Conservation (phyloP, 1,140 invertebrate genomes). For the Ceratina japonica region DNA sequence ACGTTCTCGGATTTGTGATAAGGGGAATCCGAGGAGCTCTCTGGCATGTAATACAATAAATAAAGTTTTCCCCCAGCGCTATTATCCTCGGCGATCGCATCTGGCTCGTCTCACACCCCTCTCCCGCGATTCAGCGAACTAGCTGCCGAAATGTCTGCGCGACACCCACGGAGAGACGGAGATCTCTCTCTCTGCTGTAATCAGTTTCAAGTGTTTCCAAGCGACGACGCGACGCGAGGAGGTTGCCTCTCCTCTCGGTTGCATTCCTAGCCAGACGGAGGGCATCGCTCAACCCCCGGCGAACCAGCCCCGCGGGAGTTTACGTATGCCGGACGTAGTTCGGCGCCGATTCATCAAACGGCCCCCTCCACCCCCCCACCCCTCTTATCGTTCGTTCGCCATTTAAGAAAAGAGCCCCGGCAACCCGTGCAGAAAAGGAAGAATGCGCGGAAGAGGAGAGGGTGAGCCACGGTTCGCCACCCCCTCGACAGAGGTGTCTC, state of each 20-base stretch:
- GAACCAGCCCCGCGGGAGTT: constrained; percentile 33
- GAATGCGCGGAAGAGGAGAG: neutral
- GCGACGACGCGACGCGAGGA: neutral
- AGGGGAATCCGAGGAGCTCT: too few relatives aligned
- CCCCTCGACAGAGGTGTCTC: constrained; percentile 33
- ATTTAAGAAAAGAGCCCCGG: constrained; percentile 48
- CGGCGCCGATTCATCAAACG: constrained; percentile 66
- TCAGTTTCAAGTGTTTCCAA: constrained; percentile 40
- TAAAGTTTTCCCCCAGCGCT: neutral
- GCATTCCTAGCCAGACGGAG: constrained; percentile 30
- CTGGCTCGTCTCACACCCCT: neutral
- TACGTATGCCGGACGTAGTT: constrained; percentile 67
- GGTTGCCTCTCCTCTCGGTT: constrained; percentile 35
- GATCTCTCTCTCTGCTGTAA: constrained; percentile 22
- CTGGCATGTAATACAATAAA: neutral
- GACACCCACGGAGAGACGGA: neutral
- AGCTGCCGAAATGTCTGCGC: neutral
- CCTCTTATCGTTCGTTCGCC: constrained; percentile 43
- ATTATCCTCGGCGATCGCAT: neutral
- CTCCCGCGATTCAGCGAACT: constrained; percentile 8
- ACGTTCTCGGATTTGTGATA: too few relatives aligned
- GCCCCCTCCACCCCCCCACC: constrained; percentile 29
- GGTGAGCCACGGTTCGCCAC: neutral
- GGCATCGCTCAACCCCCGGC: constrained; percentile 52
- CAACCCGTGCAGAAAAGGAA: neutral